phyloP scores from a whole-genome alignment of 2,113 vertebrate genomes.

The Raphicerus campestris region DNA sequence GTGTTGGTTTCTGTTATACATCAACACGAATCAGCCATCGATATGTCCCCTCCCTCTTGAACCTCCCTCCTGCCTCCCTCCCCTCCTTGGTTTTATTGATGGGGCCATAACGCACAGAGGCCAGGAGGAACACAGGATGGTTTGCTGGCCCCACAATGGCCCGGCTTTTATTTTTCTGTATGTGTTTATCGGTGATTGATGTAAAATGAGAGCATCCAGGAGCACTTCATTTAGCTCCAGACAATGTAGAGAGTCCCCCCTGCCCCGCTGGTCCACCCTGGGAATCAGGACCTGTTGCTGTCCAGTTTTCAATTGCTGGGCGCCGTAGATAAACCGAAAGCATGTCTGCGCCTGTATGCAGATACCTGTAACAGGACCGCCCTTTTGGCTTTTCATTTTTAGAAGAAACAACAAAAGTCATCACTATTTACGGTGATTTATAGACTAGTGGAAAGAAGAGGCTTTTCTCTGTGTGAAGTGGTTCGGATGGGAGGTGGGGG shows the following conservation, averaged over 20 bases:
- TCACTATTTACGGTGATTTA: not conserved
- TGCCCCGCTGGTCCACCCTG: accelerated
- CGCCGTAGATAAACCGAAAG: not conserved
- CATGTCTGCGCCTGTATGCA: accelerated
- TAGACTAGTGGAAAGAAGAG: not conserved
- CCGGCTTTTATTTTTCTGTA: accelerated
- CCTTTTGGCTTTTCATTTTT: not conserved
- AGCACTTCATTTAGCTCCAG: not conserved
- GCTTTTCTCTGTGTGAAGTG: not conserved
- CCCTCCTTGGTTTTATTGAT: not conserved
- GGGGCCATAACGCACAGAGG: accelerated
- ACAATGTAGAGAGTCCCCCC: accelerated
- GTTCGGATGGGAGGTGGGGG: not conserved
- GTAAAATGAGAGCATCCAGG: not conserved
- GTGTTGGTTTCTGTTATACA: not conserved
- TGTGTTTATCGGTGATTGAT: not conserved
- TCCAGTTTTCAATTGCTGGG: not conserved
- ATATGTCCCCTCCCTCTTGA: not conserved
- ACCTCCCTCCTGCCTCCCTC: not conserved
- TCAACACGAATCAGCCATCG: not conserved
- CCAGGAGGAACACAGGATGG: not conserved
- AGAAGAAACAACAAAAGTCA: not conserved
- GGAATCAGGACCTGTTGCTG: accelerated
- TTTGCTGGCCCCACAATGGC: accelerated
- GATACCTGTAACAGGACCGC: accelerated